Conservation (phyloP, 2,113 vertebrate species). For the Myxocyprinus asiaticus region DNA sequence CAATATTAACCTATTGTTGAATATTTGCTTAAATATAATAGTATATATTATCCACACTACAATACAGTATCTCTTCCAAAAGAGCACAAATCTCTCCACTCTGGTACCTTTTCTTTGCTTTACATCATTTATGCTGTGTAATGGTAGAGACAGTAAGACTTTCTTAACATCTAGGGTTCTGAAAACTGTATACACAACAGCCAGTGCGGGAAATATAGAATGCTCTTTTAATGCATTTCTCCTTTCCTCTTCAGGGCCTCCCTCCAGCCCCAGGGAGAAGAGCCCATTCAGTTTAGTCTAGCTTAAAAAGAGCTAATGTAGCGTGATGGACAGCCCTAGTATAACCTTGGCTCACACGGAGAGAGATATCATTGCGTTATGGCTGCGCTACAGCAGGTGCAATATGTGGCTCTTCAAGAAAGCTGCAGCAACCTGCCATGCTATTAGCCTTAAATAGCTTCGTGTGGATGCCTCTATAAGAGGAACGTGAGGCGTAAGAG, state of each 20-base stretch:
- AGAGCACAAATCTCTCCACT: no score
- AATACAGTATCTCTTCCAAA: no score
- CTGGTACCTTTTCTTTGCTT: no score
- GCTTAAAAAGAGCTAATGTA: constrained; percentile 40
- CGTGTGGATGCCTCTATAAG: neutral
- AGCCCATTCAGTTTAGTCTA: constrained; percentile 39
- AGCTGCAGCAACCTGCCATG: constrained; percentile 16
- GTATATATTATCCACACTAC: no score
- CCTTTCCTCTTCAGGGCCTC: constrained; percentile 35
- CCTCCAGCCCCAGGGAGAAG: constrained; percentile 30
- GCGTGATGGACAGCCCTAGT: constrained; percentile 37
- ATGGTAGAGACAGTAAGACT: neutral
- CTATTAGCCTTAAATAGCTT: constrained; percentile 18
- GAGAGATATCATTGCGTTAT: constrained; percentile 27
- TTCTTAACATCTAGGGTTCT: neutral
- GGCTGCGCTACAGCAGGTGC: neutral
- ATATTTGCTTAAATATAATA: no score
- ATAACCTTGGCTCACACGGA: constrained; percentile 32
- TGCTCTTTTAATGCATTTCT: constrained; percentile 38
- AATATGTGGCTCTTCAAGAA: constrained; percentile 28
- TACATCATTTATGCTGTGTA: no score
- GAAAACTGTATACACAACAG: neutral
- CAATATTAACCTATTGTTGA: no score
- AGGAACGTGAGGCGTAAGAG: neutral
- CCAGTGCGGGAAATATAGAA: constrained; percentile 16